Evolutionary conservation across 2,113 vertebrate genomes (phyloP).

Genomic region (Antennarius striatus): DNA sequence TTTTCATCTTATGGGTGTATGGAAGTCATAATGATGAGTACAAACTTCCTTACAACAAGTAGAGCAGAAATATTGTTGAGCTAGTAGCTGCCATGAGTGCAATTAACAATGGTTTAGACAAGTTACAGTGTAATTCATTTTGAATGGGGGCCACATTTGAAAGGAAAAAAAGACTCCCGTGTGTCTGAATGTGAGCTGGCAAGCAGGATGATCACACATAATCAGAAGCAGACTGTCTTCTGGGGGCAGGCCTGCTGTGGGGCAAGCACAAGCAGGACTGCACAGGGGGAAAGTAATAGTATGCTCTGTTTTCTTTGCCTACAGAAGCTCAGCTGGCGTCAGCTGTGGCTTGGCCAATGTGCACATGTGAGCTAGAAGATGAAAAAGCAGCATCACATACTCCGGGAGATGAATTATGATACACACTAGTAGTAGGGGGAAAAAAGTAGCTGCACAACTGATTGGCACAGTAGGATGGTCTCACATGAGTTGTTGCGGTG

Average conservation of each 20-base stretch:
- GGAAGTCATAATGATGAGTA: too few relatives aligned
- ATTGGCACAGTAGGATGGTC: constrained; percentile 50
- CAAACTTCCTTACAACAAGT: too few relatives aligned
- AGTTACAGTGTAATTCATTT: constrained; percentile 64
- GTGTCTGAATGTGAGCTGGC: constrained; percentile 70
- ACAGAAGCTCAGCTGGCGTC: constrained; percentile 74
- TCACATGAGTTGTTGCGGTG: constrained; percentile 48
- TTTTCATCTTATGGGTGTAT: too few relatives aligned
- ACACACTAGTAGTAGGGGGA: constrained; percentile 47
- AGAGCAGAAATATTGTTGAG: too few relatives aligned
- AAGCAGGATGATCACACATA: constrained; percentile 74
- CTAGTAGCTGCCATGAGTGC: constrained; percentile 37
- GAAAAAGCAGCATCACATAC: constrained; percentile 73
- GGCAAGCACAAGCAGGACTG: constrained; percentile 55
- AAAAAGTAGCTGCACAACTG: constrained; percentile 51
- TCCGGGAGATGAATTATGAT: constrained; percentile 67
- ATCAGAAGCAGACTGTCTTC: constrained; percentile 75
- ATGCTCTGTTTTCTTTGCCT: constrained; percentile 75
- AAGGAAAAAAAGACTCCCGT: constrained; percentile 42
- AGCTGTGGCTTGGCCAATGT: constrained; percentile 72
- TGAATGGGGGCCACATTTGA: constrained; percentile 60
- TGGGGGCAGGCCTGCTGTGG: constrained; percentile 41
- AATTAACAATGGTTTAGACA: constrained; percentile 71
- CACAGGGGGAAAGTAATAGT: constrained; percentile 65
- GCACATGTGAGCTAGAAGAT: constrained; percentile 68